These are phyloP conservation scores for Halcyon smyrnensis DNA, from an alignment of 2,797 vertebrate species.

Conservation along the genomic window DNA sequence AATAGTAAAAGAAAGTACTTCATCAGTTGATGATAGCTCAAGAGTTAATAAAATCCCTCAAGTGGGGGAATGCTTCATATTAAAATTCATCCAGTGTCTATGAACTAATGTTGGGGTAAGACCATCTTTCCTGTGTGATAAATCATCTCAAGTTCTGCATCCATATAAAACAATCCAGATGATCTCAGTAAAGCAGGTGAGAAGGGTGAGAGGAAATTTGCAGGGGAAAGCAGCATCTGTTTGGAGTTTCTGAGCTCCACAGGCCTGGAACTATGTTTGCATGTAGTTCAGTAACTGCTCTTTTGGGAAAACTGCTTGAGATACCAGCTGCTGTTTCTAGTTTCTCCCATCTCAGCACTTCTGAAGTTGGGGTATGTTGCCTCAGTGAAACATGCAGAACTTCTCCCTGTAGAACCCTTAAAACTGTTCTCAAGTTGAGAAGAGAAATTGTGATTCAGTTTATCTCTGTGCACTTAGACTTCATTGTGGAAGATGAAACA, in stretches of 20 bases:
- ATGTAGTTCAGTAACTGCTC: neutral
- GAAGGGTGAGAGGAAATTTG: neutral
- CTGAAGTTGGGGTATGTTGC: neutral
- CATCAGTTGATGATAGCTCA: neutral
- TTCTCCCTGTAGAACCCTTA: neutral
- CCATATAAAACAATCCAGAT: neutral
- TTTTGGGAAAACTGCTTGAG: neutral
- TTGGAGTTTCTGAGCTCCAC: neutral
- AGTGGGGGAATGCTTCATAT: neutral
- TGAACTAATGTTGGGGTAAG: neutral
- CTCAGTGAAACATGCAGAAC: neutral
- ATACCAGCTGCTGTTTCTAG: conserved; percentile 2
- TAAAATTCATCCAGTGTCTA: neutral
- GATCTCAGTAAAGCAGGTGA: neutral
- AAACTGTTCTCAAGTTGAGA: neutral
- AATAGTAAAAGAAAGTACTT: neutral
- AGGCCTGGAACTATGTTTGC: neutral
- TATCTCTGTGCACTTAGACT: neutral
- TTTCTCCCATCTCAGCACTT: conserved; percentile 17
- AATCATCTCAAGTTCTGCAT: neutral
- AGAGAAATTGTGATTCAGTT: neutral
- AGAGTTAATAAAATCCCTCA: neutral
- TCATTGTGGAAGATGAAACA: neutral
- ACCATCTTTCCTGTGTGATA: neutral
- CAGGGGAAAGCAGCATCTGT: neutral